Conservation (phyloP, 2,888 invertebrate genomes). For the Ophioninae sp. region DNA sequence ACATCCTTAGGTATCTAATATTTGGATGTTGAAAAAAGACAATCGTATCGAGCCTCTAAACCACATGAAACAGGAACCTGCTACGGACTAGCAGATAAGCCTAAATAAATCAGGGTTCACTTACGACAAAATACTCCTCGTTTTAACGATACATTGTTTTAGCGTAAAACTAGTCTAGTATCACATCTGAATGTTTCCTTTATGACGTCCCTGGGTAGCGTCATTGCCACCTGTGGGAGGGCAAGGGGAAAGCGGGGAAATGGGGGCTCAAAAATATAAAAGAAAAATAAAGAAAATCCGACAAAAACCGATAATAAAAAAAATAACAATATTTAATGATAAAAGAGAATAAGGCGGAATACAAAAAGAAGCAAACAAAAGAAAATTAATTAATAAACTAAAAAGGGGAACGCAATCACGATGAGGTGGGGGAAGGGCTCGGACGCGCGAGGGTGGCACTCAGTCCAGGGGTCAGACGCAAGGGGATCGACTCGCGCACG, state of each 20-base stretch:
- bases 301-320: no score
- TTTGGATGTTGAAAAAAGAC: neutral
- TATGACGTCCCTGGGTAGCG: neutral
- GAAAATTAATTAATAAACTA: no score
- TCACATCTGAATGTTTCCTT: constrained; percentile 51
- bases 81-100: neutral
- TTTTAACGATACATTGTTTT: constrained; percentile 13
- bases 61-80: neutral
- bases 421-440: no score
- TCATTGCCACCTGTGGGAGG: no score
- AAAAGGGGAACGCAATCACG: no score
- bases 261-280: constrained; percentile 88
- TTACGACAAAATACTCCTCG: neutral
- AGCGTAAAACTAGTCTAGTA: constrained; percentile 56
- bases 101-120: neutral
- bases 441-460: no score
- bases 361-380: no score
- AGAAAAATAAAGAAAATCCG: no score
- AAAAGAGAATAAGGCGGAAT: no score
- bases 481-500: no score
- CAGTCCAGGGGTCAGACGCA: no score
- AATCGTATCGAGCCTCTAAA: neutral
- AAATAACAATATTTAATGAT: no score
- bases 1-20: neutral
- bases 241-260: neutral